A percentile compares a stretch with the other conserved stretches of the same genome.
Conservation (phyloP, 2,888 invertebrate genomes). For the Cantharis rufa region DNA sequence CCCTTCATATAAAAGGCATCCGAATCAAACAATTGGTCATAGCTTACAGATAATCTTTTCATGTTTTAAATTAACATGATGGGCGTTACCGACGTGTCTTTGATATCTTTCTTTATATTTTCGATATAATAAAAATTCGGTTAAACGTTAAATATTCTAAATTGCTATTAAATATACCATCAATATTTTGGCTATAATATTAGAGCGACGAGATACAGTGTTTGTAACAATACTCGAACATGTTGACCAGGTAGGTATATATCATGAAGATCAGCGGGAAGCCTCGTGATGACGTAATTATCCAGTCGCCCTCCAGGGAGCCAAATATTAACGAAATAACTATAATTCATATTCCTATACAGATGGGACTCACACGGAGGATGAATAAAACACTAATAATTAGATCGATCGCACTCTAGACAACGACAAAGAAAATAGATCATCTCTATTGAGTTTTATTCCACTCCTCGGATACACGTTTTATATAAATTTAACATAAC, state of each 20-base stretch:
- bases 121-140: constrained; percentile 4
- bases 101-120: constrained; percentile 13
- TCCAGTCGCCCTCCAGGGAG: constrained; percentile 49
- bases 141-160: constrained; percentile 14
- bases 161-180: constrained; percentile 21
- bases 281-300: constrained; percentile 53
- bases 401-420: constrained; percentile 12
- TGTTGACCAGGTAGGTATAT: constrained; percentile 45
- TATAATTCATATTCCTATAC: constrained; percentile 48
- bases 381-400: constrained; percentile 27
- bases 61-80: constrained; percentile 12
- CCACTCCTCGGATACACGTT: background rate
- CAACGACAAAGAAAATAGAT: background rate
- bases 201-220: constrained; percentile 49
- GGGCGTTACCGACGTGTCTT: constrained; percentile 19
- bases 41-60: constrained; percentile 7
- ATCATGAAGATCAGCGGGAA: constrained; percentile 44
- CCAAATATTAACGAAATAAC: constrained; percentile 50
- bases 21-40: constrained; percentile 11
- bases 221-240: constrained; percentile 49
- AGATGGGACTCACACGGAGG: constrained; percentile 42
- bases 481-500: background rate
- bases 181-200: constrained; percentile 37
- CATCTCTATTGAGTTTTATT: background rate
- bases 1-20: constrained; percentile 9